A percentile compares a stretch with the other conserved stretches of the same genome.
Conservation (phyloP, 2,797 vertebrate species). For the Hylomyscus alleni region DNA sequence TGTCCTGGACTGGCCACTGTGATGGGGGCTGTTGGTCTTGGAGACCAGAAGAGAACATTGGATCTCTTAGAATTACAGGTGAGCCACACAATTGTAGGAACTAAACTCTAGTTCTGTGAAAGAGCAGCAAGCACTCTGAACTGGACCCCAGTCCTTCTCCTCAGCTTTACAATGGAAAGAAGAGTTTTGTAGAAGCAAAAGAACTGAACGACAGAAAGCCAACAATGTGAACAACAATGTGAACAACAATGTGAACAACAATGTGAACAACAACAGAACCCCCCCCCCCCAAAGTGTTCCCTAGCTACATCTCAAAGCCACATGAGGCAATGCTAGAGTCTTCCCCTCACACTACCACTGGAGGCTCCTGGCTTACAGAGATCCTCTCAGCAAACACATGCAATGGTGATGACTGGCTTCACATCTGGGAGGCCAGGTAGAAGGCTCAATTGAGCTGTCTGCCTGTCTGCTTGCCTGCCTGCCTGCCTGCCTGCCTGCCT, state of each 20-base stretch:
- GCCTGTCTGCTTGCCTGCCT: not conserved
- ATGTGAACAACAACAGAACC: too few relatives aligned
- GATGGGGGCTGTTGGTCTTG: not conserved
- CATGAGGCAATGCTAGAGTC: not conserved
- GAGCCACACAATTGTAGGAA: not conserved
- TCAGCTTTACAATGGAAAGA: not conserved
- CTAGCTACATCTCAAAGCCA: not conserved
- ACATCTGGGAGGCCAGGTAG: not conserved
- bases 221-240: too few relatives aligned
- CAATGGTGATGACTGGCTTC: not conserved
- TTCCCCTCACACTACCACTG: not conserved
- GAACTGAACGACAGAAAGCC: not conserved
- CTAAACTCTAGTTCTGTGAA: not conserved
- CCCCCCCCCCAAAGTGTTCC: not conserved
- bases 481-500: not conserved
- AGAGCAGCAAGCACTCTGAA: not conserved
- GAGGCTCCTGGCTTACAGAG: not conserved
- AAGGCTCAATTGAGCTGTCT: not conserved
- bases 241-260: too few relatives aligned
- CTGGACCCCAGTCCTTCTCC: not conserved
- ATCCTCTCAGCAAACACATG: not conserved
- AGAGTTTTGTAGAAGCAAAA: not conserved
- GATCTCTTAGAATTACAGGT: not conserved
- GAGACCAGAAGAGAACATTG: not conserved
- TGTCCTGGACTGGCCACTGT: not conserved